A percentile compares a stretch with the other conserved stretches of the same genome.
Conservation (phyloP, 2,888 invertebrate genomes). For the Melieria omissa region DNA sequence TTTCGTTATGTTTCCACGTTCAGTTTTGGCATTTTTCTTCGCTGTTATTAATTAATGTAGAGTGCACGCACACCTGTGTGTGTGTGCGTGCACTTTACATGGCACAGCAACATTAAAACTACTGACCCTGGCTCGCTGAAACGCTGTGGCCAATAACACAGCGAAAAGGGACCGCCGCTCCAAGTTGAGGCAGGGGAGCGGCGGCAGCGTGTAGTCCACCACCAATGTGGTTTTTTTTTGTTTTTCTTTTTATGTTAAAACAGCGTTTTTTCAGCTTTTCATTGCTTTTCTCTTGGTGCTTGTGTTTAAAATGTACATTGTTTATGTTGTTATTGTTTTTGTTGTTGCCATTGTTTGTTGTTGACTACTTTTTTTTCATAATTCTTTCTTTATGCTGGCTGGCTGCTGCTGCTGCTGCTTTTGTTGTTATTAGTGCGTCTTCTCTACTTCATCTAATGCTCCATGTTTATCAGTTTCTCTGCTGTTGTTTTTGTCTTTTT, state of each 20-base stretch:
- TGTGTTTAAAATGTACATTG: not conserved
- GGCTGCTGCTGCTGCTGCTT: not conserved
- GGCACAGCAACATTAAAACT: not conserved
- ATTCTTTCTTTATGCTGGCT: not conserved
- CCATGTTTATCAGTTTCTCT: not conserved
- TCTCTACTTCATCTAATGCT: not conserved
- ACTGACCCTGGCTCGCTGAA: conserved; percentile 33
- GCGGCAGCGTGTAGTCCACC: no score
- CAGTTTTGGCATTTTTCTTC: conserved; percentile 3
- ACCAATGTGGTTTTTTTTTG: not conserved
- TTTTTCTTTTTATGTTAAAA: not conserved
- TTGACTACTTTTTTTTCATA: not conserved
- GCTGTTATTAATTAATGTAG: conserved; percentile 12
- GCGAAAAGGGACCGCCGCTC: no score
- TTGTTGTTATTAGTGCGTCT: not conserved
- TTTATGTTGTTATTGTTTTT: not conserved
- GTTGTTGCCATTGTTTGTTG: not conserved
- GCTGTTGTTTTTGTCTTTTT: not conserved
- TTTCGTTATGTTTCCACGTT: conserved; percentile 23
- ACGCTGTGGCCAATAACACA: no score
- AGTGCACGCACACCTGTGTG: conserved; percentile 26
- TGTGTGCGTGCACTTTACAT: not conserved
- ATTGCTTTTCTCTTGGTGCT: not conserved
- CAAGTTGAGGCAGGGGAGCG: no score
- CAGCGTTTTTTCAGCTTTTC: not conserved